A percentile compares a stretch with the other conserved stretches of the same genome.
These are phyloP conservation scores for Falcunculus frontatus DNA, from an alignment of 2,113 vertebrate species.

Conservation along the genomic window DNA sequence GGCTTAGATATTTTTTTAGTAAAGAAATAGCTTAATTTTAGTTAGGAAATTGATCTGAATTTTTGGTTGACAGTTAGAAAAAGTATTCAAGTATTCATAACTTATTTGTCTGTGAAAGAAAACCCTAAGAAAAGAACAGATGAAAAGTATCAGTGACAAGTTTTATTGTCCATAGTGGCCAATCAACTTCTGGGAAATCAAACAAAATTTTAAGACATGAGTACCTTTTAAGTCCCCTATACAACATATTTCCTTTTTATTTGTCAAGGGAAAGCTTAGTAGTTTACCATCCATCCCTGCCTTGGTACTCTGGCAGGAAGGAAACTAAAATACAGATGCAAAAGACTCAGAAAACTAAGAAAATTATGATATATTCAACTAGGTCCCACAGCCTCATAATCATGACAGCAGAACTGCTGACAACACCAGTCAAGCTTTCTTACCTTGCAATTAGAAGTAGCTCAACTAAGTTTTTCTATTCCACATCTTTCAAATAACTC, in stretches of 20 bases:
- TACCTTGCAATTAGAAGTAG: background rate
- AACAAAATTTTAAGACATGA: background rate
- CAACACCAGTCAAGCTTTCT: background rate
- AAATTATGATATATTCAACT: background rate
- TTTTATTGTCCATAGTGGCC: background rate
- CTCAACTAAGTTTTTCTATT: background rate
- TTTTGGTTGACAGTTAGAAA: background rate
- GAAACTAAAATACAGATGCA: background rate
- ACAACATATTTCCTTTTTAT: background rate
- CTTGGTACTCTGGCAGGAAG: background rate
- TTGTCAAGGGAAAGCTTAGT: background rate
- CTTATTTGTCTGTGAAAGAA: background rate
- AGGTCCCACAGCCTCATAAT: background rate
- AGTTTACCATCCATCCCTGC: background rate
- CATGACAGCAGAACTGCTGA: background rate
- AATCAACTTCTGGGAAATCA: background rate
- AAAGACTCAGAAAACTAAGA: background rate
- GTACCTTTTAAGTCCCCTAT: background rate
- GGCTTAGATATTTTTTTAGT: background rate
- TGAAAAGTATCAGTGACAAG: rapidly evolving
- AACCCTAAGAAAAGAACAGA: background rate
- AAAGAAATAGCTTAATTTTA: background rate
- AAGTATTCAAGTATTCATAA: background rate
- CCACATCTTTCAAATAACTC: background rate
- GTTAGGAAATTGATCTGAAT: background rate